phyloP scores from a whole-genome alignment of 1,140 invertebrate genomes.

The Tyrophagus putrescentiae region DNA sequence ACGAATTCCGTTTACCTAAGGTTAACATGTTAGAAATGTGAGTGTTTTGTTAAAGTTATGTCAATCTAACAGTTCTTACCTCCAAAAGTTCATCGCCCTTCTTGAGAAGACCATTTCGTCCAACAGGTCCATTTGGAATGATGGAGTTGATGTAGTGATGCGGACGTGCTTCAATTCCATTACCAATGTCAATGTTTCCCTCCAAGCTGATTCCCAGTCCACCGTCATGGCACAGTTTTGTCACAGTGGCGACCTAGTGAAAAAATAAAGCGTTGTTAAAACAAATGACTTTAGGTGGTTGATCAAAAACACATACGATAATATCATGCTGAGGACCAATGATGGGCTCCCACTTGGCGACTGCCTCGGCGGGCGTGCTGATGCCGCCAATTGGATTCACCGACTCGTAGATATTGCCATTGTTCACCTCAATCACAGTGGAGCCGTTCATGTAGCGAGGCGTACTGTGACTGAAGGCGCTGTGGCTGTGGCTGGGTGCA shows the following conservation, averaged over 20 bases:
- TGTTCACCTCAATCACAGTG: constrained; percentile 17
- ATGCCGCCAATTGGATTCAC: background rate
- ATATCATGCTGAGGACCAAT: constrained; percentile 67
- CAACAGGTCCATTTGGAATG: constrained; percentile 81
- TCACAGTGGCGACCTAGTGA: constrained; percentile 55
- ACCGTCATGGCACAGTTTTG: constrained; percentile 67
- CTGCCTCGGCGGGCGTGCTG: background rate
- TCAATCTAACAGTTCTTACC: constrained; percentile 37
- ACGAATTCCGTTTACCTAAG: constrained; percentile 79
- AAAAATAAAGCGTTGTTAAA: background rate
- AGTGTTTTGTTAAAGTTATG: background rate
- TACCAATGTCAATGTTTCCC: constrained; percentile 87
- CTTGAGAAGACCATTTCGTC: constrained; percentile 57
- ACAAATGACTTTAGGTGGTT: background rate
- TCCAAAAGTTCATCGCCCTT: constrained; percentile 77
- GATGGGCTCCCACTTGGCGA: constrained; percentile 61
- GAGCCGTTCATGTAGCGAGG: background rate
- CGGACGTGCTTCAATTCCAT: constrained; percentile 68
- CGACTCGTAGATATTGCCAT: background rate
- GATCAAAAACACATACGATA: constrained; percentile 42
- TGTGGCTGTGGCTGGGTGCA: constrained; percentile 7
- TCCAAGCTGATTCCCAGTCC: constrained; percentile 89
- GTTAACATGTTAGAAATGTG: background rate
- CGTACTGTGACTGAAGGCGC: background rate
- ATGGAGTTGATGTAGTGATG: constrained; percentile 88